Conservation (phyloP, 1,140 invertebrate genomes). For the Acyrthosiphon pisum region DNA sequence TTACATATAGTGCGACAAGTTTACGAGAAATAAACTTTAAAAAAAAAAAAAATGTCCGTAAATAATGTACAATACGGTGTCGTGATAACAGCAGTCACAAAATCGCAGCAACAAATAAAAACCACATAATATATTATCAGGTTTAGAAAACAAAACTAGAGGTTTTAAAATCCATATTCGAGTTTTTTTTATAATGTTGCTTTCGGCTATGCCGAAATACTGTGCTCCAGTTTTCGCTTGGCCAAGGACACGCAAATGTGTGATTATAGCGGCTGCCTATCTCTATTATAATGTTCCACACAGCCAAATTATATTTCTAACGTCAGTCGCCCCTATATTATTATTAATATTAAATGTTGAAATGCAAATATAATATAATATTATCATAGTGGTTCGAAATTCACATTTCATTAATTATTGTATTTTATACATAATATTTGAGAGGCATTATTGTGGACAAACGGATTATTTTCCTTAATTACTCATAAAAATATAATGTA, state of each 20-base stretch:
- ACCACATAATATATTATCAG: background rate
- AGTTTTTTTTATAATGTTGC: background rate
- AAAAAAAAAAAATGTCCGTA: background rate
- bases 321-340: background rate
- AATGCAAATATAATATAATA: background rate
- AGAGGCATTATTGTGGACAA: background rate
- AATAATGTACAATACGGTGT: background rate
- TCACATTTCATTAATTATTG: background rate
- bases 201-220: background rate
- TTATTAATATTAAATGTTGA: background rate
- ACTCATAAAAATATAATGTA: background rate
- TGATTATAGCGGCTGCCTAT: background rate
- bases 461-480: background rate
- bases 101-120: conserved; percentile 17
- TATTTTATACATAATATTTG: background rate
- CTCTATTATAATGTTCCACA: conserved; percentile 16
- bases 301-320: background rate
- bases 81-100: background rate
- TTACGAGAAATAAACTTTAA: background rate
- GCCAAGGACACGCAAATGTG: conserved; percentile 5
- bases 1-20: background rate
- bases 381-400: background rate
- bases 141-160: background rate
- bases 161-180: conserved; percentile 20
- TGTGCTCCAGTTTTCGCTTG: conserved; percentile 27